These are phyloP conservation scores for Forpus xanthops DNA, from an alignment of 2,797 vertebrate species.

Conservation along the genomic window DNA sequence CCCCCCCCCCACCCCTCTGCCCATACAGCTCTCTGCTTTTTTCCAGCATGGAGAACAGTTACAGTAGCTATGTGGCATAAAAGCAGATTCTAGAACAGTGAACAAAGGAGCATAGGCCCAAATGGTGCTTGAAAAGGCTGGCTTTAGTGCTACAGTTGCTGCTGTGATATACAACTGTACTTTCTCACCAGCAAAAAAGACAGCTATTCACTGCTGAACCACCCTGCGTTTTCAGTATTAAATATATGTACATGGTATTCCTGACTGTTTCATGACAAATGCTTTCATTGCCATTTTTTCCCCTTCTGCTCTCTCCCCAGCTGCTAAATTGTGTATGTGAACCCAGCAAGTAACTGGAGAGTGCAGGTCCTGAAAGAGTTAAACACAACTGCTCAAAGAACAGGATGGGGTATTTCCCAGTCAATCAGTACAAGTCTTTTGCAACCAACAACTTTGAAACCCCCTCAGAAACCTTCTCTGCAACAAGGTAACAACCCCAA, in stretches of 20 bases:
- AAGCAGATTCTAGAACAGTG: background rate
- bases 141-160: background rate
- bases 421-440: background rate
- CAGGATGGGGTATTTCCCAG: background rate
- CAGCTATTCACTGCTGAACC: background rate
- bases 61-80: background rate
- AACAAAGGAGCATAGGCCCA: background rate
- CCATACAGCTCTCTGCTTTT: background rate
- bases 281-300: background rate
- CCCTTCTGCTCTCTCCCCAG: accelerated
- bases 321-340: background rate
- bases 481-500: background rate
- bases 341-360: background rate
- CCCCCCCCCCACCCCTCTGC: background rate
- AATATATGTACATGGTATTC: accelerated
- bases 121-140: background rate
- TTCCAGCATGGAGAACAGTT: background rate
- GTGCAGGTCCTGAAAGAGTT: background rate
- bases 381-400: background rate
- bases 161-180: background rate
- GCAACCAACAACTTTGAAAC: background rate
- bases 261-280: background rate
- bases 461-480: background rate
- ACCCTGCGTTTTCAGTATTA: background rate
- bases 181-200: background rate